Evolutionary conservation across 2,797 vertebrate genomes (phyloP).

Genomic region (Clamator glandarius): DNA sequence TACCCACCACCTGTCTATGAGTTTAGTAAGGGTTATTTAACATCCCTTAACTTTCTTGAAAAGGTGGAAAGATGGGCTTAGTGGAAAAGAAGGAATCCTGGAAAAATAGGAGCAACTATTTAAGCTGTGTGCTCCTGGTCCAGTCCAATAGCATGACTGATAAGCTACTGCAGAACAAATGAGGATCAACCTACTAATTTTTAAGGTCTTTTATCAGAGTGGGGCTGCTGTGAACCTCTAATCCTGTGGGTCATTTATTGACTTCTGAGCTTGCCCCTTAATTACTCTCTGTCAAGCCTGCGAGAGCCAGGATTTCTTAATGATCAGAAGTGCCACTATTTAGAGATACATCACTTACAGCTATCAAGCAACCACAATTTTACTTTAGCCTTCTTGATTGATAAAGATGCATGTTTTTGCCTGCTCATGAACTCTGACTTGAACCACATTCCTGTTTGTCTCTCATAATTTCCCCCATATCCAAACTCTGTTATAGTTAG

Average conservation of each 20-base stretch:
- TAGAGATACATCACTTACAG: background rate
- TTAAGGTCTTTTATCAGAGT: background rate
- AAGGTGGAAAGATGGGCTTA: background rate
- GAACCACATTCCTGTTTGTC: background rate
- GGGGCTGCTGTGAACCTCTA: background rate
- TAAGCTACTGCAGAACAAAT: background rate
- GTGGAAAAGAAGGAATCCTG: background rate
- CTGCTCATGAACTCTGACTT: background rate
- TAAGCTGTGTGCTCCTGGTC: background rate
- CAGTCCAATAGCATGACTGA: background rate
- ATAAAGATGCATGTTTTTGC: background rate
- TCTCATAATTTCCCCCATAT: background rate
- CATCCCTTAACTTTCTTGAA: background rate
- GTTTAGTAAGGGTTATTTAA: background rate
- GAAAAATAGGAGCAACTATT: background rate
- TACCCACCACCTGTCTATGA: background rate
- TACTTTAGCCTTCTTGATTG: background rate
- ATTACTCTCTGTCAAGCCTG: constrained; percentile 8
- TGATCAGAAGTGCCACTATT: background rate
- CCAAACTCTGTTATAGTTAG: background rate
- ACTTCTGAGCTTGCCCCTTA: background rate
- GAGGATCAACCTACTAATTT: background rate
- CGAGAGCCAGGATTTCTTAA: background rate
- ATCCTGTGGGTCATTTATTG: background rate
- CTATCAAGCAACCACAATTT: background rate